phyloP scores from a whole-genome alignment of 37 sponge, comb jelly and placozoan species.

The Corticium candelabrum region DNA sequence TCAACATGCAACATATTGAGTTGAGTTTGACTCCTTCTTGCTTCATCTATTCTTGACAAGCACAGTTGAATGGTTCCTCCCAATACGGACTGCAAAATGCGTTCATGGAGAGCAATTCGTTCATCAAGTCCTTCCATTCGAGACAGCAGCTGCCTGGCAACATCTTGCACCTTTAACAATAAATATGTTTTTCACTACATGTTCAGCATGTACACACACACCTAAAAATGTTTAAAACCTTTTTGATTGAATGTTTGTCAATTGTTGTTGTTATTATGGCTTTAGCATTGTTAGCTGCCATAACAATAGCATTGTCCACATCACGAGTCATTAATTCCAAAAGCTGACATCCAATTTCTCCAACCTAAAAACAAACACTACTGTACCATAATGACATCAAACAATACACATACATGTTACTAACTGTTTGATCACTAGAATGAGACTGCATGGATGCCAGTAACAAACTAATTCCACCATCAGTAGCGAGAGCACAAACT shows the following conservation, averaged over 20 bases:
- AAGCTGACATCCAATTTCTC: background rate
- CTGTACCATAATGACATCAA: background rate
- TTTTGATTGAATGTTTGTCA: background rate
- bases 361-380: background rate
- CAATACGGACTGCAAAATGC: background rate
- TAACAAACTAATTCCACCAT: background rate
- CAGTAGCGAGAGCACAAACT: background rate
- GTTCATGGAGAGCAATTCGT: background rate
- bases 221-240: no score
- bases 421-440: background rate
- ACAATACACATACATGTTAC: conserved; percentile 1
- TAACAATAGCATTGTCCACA: background rate
- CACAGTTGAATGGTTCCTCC: background rate
- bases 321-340: background rate
- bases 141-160: conserved; percentile 1
- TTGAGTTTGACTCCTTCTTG: no score
- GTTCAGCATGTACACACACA: no score
- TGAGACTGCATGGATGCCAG: background rate
- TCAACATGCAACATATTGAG: no score
- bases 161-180: background rate
- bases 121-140: background rate
- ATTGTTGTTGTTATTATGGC: background rate
- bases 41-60: background rate
- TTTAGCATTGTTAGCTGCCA: background rate
- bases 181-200: no score